These are phyloP conservation scores for Potorous gilbertii DNA, from an alignment of 2,797 vertebrate genomes.

Conservation along the genomic window DNA sequence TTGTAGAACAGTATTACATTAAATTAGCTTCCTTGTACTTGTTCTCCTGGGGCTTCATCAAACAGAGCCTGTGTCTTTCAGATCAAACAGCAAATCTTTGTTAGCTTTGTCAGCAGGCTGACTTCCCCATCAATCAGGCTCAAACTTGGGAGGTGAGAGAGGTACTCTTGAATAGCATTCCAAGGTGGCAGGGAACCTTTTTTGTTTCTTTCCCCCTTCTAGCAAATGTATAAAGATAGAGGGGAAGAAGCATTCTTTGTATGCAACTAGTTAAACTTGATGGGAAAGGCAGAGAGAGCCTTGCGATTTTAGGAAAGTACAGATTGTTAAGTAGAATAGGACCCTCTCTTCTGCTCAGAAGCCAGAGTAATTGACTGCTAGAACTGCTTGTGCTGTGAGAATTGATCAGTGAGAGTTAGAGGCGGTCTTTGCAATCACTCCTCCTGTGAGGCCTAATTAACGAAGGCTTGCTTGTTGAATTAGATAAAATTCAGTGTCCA, in stretches of 20 bases:
- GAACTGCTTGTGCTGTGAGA: conserved; percentile 73
- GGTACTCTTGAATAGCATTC: conserved; percentile 27
- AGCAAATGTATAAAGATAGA: not conserved
- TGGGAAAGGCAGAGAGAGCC: not conserved
- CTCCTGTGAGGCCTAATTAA: conserved; percentile 86
- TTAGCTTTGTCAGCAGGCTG: not conserved
- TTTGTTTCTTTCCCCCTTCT: fast-evolving
- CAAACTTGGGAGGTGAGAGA: conserved; percentile 9
- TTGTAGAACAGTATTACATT: conserved; percentile 19
- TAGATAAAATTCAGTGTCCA: conserved; percentile 88
- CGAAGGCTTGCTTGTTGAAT: conserved; percentile 87
- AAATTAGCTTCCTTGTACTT: conserved; percentile 56
- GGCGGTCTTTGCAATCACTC: conserved; percentile 77
- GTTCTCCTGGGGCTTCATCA: conserved; percentile 62
- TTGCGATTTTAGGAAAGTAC: conserved; percentile 47
- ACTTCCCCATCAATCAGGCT: conserved; percentile 45
- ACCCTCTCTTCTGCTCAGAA: conserved; percentile 73
- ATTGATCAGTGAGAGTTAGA: conserved; percentile 83
- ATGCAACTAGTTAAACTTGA: conserved; percentile 36
- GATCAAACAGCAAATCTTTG: conserved; percentile 53
- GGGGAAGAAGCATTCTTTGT: not conserved
- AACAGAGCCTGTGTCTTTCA: conserved; percentile 40
- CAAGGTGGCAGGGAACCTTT: not conserved
- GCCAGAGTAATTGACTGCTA: conserved; percentile 79
- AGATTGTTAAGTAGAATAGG: conserved; percentile 67